These are phyloP conservation scores for Ptychodera flava DNA, from an alignment of 35 echinoderm and acorn worm genomes.

Conservation along the genomic window DNA sequence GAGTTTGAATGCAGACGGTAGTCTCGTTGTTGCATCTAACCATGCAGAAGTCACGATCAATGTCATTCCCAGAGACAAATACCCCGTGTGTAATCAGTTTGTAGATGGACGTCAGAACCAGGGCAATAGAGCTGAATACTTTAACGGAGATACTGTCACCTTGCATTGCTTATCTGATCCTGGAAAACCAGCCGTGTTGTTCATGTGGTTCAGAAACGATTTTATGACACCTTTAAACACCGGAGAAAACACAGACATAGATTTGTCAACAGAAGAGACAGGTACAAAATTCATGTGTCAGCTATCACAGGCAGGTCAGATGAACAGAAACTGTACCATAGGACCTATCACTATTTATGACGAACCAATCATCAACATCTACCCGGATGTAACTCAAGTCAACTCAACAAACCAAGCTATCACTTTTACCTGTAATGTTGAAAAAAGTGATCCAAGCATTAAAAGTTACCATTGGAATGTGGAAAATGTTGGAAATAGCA, in stretches of 20 bases:
- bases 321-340: neutral
- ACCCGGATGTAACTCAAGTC: too few species aligned
- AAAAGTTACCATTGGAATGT: too few species aligned
- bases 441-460: too few species aligned
- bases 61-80: neutral
- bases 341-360: neutral
- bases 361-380: neutral
- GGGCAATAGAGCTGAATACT: neutral
- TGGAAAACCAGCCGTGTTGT: neutral
- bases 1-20: neutral
- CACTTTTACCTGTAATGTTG: too few species aligned
- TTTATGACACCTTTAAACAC: neutral
- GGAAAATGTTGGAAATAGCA: too few species aligned
- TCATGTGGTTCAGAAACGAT: neutral
- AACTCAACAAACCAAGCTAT: too few species aligned
- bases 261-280: neutral
- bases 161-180: neutral
- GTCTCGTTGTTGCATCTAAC: neutral
- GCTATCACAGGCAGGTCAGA: neutral
- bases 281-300: neutral
- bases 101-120: too few species aligned
- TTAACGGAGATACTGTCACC: neutral
- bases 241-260: neutral
- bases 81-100: neutral
- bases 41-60: neutral